Conservation (phyloP, 2,113 vertebrate genomes). For the Camarhynchus parvulus region DNA sequence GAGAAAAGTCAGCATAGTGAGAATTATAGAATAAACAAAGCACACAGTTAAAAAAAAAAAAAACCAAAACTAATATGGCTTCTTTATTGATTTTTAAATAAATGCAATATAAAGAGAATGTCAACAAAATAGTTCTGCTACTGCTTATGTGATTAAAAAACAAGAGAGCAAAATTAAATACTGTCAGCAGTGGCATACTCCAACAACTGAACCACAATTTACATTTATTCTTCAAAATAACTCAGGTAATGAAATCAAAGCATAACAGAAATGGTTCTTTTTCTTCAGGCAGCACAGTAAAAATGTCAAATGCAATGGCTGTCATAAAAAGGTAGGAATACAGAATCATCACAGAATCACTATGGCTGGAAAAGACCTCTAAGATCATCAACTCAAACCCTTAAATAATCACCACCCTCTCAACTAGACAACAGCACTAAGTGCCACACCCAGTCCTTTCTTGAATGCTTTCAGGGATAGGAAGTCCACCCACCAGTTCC, state of each 20-base stretch:
- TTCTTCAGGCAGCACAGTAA: neutral
- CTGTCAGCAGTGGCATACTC: neutral
- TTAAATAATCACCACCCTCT: neutral
- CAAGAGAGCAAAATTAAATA: neutral
- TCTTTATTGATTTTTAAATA: slow-evolving; percentile 39
- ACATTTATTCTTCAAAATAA: slow-evolving; percentile 18
- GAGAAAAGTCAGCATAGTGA: neutral
- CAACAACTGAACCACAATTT: neutral
- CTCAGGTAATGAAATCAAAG: neutral
- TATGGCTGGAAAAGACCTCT: neutral
- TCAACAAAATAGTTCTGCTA: slow-evolving; percentile 15
- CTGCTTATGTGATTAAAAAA: neutral
- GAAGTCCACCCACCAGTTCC: neutral
- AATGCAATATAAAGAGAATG: neutral
- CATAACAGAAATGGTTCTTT: neutral
- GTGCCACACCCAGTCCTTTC: accelerated
- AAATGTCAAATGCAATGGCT: neutral
- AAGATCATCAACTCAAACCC: neutral
- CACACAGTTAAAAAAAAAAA: neutral
- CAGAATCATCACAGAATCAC: neutral
- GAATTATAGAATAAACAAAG: neutral
- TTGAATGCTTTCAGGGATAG: neutral
- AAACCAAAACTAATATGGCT: neutral
- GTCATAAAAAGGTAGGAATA: neutral
- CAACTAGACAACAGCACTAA: neutral